Base-by-base conservation (phyloP, 2,113 vertebrate species). In the Caracal caracal region DNA sequence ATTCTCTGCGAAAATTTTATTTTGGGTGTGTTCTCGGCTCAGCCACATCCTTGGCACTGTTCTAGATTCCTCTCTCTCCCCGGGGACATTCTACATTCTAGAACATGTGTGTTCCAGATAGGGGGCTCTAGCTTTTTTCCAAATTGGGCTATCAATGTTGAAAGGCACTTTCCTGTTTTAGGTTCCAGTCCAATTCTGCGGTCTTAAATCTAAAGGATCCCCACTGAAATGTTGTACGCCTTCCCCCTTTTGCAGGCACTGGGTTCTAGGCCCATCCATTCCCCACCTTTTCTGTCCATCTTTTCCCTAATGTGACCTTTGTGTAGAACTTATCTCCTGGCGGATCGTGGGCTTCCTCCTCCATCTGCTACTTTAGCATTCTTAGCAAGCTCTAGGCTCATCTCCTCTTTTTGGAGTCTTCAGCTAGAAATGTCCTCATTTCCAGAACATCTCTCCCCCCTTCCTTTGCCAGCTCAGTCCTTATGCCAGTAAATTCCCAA, bases 351-450 rank as follows among this genome's bases (percentile, higher is more conserved):
- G 68, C 66, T 68, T 66, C n/a, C 56, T 68, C 22, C 63, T 92
- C 93, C 93, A 94, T 85, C 82, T 95, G 97, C 61, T 65, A 70
- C 37, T 20, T 91, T 90, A 84, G 79, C 73, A 82, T 88, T 92
- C 81, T 63, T 81, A 97, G 53, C 78, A 87, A 85, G 91, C 96
- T 96, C 89, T 94, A 94, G 79, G 92, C 79, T 93, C 66, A 76
- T 91, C 65, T 95, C 87, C 59, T 93, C 22, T 90, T 96, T 86
- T 86, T 88, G 81, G 88, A 90, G 71, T 51, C 91, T 96, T 96
- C 76, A 96, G 93, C 40, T 96, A 83, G 79, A 96, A 95, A 94
- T 82, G 81, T 88, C 92, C 95, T 95, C 43, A 85, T 96, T 94
- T 94, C 93, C 73, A 91, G 85, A 97, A 95, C 86, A 95, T 13